Base-by-base conservation (phyloP, 2,113 vertebrate species). In the Paracanthobrama guichenoti region DNA sequence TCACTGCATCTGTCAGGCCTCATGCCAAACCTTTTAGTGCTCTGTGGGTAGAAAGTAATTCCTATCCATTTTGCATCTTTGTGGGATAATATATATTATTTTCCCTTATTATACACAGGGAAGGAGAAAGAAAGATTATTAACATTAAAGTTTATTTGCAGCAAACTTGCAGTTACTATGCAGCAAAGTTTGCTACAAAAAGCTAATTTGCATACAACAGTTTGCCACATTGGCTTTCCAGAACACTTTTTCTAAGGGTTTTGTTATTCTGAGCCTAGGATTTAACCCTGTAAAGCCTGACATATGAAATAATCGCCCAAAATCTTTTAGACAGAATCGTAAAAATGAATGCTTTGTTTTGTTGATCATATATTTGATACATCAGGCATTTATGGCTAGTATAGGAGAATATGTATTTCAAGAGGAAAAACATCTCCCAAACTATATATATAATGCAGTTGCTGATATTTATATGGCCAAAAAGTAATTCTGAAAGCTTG, bases 51-150 rank as follows among this genome's bases (percentile, higher is more conserved):
- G 26, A 81, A 82, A 77, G 55, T 82, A n/a, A 81, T 66, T 60
- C 24, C 57, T 22, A 46, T 77, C 31, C 13, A 79, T 78, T 83
- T 50, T 67, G 18, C 42, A 55, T 57, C 16, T 48, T 48, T 71
- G 60, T 81, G 81, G 84, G 71, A 71, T 48, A 76, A 88, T 24
- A 20, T 67, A 50, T 81, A n/a, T 18, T 35, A 6, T 6, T 50
- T 39, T 39, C 20, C 31, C 20, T 20, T 35, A 22, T 69, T 42
- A 74, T 24, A 86, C 64, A 82, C 24, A 79, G 44, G 75, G 22
- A 72, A n/a, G 6, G 12, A 57, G 5, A 48, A 13, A 77, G 31
- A 39, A 53, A 39, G 4, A 69, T 42, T 22, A 35, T 26, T 6
- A 62, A 6, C 60, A 62, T 62, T 62, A 5, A 35, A 35, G 35